These are phyloP conservation scores for Catocala sponsa DNA, from an alignment of 2,888 invertebrate genomes.

Conservation along the genomic window DNA sequence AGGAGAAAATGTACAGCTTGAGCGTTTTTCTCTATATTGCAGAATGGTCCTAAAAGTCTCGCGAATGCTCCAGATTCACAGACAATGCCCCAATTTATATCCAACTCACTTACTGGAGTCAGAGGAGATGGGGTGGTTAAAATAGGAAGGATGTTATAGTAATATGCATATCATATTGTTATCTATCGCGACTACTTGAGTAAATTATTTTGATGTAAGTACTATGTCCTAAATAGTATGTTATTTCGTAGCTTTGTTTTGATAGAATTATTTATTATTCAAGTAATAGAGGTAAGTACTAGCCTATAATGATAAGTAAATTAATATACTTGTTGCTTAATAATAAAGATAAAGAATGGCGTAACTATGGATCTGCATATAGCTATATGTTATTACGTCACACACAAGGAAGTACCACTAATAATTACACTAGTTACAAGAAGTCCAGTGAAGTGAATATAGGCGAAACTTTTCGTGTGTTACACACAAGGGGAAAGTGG, in stretches of 20 bases:
- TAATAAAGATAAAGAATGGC: too few relatives aligned
- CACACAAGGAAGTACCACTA: conserved; percentile 23
- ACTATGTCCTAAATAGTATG: not conserved
- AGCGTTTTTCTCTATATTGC: conserved; percentile 69
- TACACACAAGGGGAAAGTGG: conserved; percentile 57
- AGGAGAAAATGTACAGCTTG: conserved; percentile 52
- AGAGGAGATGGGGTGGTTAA: conserved; percentile 71
- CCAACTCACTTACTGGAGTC: conserved; percentile 86
- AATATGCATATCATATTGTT: conserved; percentile 45
- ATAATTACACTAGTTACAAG: conserved; percentile 49
- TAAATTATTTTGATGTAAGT: not conserved
- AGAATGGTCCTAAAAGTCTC: conserved; percentile 77
- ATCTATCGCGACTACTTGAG: conserved; percentile 10
- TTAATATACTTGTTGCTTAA: too few relatives aligned
- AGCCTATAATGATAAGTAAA: too few relatives aligned
- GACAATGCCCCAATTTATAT: conserved; percentile 88
- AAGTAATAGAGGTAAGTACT: too few relatives aligned
- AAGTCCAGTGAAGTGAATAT: conserved; percentile 48
- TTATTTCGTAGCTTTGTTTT: not conserved
- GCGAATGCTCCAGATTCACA: conserved; percentile 85
- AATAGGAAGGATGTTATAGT: conserved; percentile 65
- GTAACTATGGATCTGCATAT: too few relatives aligned
- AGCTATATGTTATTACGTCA: not conserved
- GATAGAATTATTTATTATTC: too few relatives aligned
- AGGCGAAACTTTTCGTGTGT: conserved; percentile 57